Evolutionary conservation across 2,797 vertebrate genomes (phyloP).

Genomic region (Acanthopagrus latus): DNA sequence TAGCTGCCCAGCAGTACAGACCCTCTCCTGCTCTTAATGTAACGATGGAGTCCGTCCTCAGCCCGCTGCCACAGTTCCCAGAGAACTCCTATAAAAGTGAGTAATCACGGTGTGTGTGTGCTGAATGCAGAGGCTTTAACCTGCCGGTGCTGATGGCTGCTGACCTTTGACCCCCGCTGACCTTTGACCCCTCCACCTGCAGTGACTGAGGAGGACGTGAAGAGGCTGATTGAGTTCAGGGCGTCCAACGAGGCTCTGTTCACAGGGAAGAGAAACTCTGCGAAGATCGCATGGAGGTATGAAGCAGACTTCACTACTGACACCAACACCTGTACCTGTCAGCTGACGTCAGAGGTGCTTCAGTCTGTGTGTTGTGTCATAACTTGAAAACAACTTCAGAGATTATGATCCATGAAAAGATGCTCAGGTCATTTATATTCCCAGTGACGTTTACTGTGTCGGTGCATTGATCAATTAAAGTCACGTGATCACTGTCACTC

Average conservation of each 20-base stretch:
- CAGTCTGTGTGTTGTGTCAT: too few relatives aligned
- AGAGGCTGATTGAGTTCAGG: slow-evolving; percentile 80
- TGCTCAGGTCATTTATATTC: too few relatives aligned
- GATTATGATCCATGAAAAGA: too few relatives aligned
- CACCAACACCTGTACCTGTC: too few relatives aligned
- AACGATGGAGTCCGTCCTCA: slow-evolving; percentile 69
- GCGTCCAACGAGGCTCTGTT: slow-evolving; percentile 83
- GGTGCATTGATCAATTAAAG: too few relatives aligned
- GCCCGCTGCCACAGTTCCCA: slow-evolving; percentile 58
- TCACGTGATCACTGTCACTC: too few relatives aligned
- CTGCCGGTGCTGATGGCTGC: not conserved
- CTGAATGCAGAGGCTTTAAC: not conserved
- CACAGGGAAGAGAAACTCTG: slow-evolving; percentile 83
- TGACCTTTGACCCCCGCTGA: slow-evolving; percentile 66
- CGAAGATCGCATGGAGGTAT: slow-evolving; percentile 85
- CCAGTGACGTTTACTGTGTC: too few relatives aligned
- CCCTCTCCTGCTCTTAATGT: slow-evolving; percentile 36
- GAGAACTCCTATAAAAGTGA: slow-evolving; percentile 82
- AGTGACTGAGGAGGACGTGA: slow-evolving; percentile 85
- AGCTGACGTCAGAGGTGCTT: too few relatives aligned
- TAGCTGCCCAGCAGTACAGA: not conserved
- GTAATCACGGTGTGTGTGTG: not conserved
- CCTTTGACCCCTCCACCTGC: slow-evolving; percentile 54
- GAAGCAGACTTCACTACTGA: not conserved
- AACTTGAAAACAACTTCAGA: too few relatives aligned